Conservation (phyloP, 2,113 vertebrate genomes). For the Morphnarchus princeps region DNA sequence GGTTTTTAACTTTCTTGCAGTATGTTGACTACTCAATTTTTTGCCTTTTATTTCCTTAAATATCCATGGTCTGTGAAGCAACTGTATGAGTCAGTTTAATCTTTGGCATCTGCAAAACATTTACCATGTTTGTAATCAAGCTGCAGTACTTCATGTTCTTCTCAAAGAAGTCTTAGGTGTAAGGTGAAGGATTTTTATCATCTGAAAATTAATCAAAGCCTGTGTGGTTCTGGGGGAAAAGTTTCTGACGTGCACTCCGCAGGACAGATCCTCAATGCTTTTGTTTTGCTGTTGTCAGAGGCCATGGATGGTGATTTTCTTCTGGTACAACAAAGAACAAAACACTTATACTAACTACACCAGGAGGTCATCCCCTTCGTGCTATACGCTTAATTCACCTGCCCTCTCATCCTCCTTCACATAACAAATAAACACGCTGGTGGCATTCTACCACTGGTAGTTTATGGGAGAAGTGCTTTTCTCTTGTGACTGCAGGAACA, state of each 20-base stretch:
- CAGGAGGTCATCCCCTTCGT: rapidly evolving
- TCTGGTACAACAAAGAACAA: neutral
- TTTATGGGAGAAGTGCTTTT: neutral
- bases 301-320: neutral
- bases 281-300: neutral
- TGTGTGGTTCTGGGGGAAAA: neutral
- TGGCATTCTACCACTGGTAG: neutral
- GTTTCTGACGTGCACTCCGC: neutral
- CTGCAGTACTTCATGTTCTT: neutral
- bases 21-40: neutral
- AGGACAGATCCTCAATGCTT: neutral
- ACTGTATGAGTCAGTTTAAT: neutral
- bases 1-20: neutral
- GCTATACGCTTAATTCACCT: rapidly evolving
- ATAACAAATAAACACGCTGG: neutral
- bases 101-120: neutral
- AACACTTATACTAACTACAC: rapidly evolving
- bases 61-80: neutral
- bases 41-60: neutral
- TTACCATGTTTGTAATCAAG: neutral
- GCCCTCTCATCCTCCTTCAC: neutral
- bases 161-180: neutral
- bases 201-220: neutral
- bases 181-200: neutral
- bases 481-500: neutral